phyloP scores from a whole-genome alignment of 2,888 invertebrate species.

The Pandemis heparana region DNA sequence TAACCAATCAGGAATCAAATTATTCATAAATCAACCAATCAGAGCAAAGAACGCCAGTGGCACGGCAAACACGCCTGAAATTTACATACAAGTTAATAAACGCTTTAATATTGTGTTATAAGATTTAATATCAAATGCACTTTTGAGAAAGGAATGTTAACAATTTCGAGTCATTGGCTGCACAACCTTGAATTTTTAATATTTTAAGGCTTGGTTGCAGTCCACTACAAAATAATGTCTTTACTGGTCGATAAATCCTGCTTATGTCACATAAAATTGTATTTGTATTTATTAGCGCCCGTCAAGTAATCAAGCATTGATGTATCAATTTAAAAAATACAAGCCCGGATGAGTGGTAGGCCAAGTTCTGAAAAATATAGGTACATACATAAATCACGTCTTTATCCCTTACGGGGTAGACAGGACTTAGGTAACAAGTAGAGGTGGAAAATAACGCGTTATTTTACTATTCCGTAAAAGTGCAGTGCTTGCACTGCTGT shows the following conservation, averaged over 20 bases:
- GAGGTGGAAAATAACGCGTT: too few relatives aligned
- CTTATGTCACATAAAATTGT: background rate
- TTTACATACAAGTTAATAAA: slow-evolving; percentile 30
- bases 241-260: background rate
- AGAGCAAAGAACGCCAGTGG: slow-evolving; percentile 29
- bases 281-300: background rate
- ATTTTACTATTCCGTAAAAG: too few relatives aligned
- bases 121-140: slow-evolving; percentile 9
- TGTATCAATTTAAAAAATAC: background rate
- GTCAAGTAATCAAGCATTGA: background rate
- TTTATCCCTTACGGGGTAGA: too few relatives aligned
- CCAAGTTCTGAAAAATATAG: background rate
- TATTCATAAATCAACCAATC: slow-evolving; percentile 40
- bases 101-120: slow-evolving; percentile 44
- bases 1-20: slow-evolving; percentile 21
- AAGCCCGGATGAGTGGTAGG: background rate
- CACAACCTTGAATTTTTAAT: slow-evolving; percentile 56
- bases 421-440: too few relatives aligned
- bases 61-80: slow-evolving; percentile 42
- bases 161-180: slow-evolving; percentile 52
- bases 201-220: slow-evolving; percentile 8
- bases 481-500: too few relatives aligned
- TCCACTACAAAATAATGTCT: slow-evolving; percentile 1
- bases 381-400: too few relatives aligned
- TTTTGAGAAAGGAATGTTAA: slow-evolving; percentile 43